Conservation (phyloP, 1,140 invertebrate genomes). For the Lethocerus indicus region DNA sequence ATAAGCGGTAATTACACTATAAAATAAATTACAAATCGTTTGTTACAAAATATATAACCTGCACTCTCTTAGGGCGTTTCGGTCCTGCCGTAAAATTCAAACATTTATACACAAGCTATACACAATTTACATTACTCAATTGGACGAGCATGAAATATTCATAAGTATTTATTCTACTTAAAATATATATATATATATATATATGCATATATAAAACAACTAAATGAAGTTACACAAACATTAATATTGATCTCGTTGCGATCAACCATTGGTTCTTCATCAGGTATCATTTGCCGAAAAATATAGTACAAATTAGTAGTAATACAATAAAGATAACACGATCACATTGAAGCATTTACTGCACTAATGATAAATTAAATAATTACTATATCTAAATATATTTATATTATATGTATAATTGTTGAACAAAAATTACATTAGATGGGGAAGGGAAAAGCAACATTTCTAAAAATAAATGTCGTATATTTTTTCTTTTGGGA, state of each 20-base stretch:
- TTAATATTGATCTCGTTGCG: background rate
- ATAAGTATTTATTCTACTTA: background rate
- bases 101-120: slow-evolving; percentile 13
- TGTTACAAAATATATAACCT: slow-evolving; percentile 3
- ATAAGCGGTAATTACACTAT: slow-evolving; percentile 4
- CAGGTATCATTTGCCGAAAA: slow-evolving; percentile 6
- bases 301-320: slow-evolving; percentile 7
- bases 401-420: no score
- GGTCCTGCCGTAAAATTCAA: slow-evolving; percentile 4
- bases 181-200: slow-evolving; percentile 1
- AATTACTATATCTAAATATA: slow-evolving; percentile 1
- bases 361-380: slow-evolving; percentile 5
- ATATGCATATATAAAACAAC: slow-evolving; percentile 1
- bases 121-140: slow-evolving; percentile 7
- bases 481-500: background rate
- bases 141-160: background rate
- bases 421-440: slow-evolving; percentile 4
- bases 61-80: slow-evolving; percentile 1
- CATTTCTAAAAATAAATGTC: slow-evolving; percentile 1
- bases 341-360: slow-evolving; percentile 7
- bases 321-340: slow-evolving; percentile 2
- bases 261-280: background rate
- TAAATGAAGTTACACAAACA: background rate
- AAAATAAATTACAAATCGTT: background rate
- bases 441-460: background rate